Evolutionary conservation across 2,797 vertebrate genomes (phyloP).

Genomic region (Vireo griseus): DNA sequence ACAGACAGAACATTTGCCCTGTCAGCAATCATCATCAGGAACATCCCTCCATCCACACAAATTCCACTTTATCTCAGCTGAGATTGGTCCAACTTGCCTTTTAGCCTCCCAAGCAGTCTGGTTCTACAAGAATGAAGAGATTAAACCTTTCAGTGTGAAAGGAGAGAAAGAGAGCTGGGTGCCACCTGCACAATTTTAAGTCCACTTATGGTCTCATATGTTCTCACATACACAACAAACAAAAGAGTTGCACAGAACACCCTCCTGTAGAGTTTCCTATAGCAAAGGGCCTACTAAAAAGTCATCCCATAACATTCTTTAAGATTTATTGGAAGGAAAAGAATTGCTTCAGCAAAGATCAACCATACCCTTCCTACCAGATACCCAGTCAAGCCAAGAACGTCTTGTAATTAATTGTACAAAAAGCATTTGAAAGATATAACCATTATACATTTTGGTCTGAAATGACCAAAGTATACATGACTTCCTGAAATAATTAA

Average conservation of each 20-base stretch:
- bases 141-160: neutral
- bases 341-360: neutral
- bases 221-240: neutral
- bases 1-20: neutral
- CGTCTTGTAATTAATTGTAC: neutral
- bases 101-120: neutral
- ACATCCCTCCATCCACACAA: neutral
- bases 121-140: neutral
- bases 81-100: conserved; percentile 13
- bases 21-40: neutral
- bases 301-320: neutral
- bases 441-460: neutral
- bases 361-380: neutral
- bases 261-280: neutral
- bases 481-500: neutral
- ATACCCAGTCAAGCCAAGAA: neutral
- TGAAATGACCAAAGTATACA: neutral
- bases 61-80: neutral
- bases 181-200: neutral
- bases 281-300: neutral
- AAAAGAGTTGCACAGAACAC: neutral
- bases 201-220: neutral
- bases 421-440: neutral
- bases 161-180: conserved; percentile 5
- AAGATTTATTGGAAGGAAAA: conserved; percentile 2